phyloP scores from a whole-genome alignment of 2,888 invertebrate species.

The Seira musarum region DNA sequence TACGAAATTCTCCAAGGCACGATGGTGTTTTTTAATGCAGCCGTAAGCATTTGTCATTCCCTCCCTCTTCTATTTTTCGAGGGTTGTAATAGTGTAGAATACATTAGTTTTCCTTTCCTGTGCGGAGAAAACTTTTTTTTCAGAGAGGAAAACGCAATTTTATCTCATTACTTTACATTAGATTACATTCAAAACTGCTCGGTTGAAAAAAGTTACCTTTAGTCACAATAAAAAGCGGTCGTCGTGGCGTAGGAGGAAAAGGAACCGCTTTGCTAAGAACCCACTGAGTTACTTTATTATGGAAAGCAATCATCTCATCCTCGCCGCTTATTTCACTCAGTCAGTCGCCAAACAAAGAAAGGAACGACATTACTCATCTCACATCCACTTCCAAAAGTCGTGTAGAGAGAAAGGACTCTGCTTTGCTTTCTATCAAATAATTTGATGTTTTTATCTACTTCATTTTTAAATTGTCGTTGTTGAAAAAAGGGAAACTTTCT shows the following conservation, averaged over 20 bases:
- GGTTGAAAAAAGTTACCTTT: constrained; percentile 36
- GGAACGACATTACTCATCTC: constrained; percentile 14
- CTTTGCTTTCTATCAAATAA: constrained; percentile 39
- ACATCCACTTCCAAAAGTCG: not conserved
- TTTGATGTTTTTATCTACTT: constrained; percentile 55
- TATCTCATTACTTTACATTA: constrained; percentile 60
- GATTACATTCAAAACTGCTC: constrained; percentile 46
- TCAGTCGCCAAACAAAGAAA: too few species aligned
- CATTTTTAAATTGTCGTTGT: constrained; percentile 45
- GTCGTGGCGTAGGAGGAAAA: not conserved
- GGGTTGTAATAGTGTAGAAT: constrained; percentile 19
- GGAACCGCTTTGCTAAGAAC: not conserved
- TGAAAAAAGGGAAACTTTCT: not conserved
- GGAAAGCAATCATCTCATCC: constrained; percentile 57
- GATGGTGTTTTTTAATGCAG: constrained; percentile 20
- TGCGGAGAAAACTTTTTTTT: constrained; percentile 21
- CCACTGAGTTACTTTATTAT: constrained; percentile 39
- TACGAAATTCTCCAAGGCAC: too few species aligned
- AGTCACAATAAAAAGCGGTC: constrained; percentile 14
- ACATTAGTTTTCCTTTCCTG: constrained; percentile 24
- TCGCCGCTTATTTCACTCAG: constrained; percentile 41
- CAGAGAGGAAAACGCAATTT: constrained; percentile 51
- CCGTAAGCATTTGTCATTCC: constrained; percentile 31
- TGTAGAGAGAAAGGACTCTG: constrained; percentile 8
- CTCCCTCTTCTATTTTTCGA: not conserved